These are phyloP conservation scores for Venustaconcha ellipsiformis DNA, from an alignment of 1,140 invertebrate species.

Conservation along the genomic window DNA sequence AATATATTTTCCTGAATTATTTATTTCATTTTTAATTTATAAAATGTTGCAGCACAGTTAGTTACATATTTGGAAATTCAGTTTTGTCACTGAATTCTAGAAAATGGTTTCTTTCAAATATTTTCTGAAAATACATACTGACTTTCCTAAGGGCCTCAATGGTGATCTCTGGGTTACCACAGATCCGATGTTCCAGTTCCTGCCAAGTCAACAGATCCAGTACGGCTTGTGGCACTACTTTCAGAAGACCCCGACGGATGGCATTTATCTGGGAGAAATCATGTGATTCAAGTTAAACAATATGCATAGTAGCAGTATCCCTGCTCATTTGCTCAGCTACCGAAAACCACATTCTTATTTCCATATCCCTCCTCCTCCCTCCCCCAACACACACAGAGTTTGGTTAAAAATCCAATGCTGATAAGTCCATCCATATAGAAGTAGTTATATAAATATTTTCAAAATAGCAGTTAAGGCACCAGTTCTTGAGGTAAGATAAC, in stretches of 20 bases:
- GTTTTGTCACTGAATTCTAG: too few species aligned
- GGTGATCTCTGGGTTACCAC: slow-evolving; percentile 67
- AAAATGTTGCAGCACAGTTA: too few species aligned
- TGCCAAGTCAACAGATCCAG: slow-evolving; percentile 67
- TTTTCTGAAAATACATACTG: slow-evolving; percentile 41
- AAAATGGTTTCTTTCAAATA: not conserved
- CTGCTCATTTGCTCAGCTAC: not conserved
- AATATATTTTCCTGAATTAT: too few species aligned
- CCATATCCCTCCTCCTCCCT: too few species aligned
- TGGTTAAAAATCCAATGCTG: too few species aligned
- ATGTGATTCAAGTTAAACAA: not conserved
- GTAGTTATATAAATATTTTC: too few species aligned
- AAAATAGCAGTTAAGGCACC: too few species aligned
- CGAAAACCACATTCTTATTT: not conserved
- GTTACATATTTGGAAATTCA: too few species aligned
- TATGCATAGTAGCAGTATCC: not conserved
- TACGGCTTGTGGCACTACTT: slow-evolving; percentile 66
- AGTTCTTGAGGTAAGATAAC: too few species aligned
- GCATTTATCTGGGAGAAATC: slow-evolving; percentile 51
- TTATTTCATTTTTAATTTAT: too few species aligned
- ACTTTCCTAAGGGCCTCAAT: slow-evolving; percentile 62
- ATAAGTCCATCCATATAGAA: too few species aligned
- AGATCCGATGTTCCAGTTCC: slow-evolving; percentile 65
- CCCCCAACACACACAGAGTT: too few species aligned
- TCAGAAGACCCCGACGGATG: slow-evolving; percentile 60